Evolutionary conservation across 1,140 invertebrate species (phyloP).

Genomic region (Drusus annulatus): DNA sequence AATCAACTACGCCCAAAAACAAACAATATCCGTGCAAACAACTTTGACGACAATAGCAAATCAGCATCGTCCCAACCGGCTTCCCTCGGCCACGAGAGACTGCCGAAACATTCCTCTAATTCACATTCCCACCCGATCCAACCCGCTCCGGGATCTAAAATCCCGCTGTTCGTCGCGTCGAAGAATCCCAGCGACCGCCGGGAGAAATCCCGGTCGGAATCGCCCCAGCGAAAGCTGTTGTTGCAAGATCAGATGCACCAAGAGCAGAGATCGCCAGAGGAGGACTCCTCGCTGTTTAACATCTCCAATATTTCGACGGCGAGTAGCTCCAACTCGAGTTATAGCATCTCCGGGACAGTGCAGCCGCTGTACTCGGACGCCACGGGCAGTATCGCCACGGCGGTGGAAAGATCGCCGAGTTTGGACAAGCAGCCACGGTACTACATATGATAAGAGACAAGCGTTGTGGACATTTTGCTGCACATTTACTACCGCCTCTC

Average conservation of each 20-base stretch:
- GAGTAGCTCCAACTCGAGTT: constrained; percentile 69
- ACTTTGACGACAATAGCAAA: not conserved
- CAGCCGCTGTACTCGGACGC: constrained; percentile 61
- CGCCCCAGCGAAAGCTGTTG: constrained; percentile 64
- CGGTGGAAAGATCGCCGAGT: constrained; percentile 7
- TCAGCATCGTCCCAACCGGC: constrained; percentile 66
- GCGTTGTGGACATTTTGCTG: constrained; percentile 6
- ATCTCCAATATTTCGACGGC: constrained; percentile 72
- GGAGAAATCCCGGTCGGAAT: constrained; percentile 64
- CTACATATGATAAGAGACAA: not conserved
- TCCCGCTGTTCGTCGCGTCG: constrained; percentile 67
- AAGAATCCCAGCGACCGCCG: constrained; percentile 65
- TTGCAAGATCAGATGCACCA: constrained; percentile 64
- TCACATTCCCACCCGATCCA: constrained; percentile 67
- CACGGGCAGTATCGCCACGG: constrained; percentile 53
- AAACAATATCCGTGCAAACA: not conserved
- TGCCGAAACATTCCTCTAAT: constrained; percentile 67
- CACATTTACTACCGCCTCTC: not conserved
- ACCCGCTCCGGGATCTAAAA: constrained; percentile 62
- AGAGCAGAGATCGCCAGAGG: constrained; percentile 71
- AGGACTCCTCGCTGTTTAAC: constrained; percentile 71
- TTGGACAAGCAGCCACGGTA: constrained; percentile 28
- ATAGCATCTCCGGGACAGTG: constrained; percentile 66
- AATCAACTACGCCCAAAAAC: no score
- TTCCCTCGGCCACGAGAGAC: constrained; percentile 68